phyloP scores from a whole-genome alignment of 2,888 invertebrate genomes.

The Eucriotettix oculatus region DNA sequence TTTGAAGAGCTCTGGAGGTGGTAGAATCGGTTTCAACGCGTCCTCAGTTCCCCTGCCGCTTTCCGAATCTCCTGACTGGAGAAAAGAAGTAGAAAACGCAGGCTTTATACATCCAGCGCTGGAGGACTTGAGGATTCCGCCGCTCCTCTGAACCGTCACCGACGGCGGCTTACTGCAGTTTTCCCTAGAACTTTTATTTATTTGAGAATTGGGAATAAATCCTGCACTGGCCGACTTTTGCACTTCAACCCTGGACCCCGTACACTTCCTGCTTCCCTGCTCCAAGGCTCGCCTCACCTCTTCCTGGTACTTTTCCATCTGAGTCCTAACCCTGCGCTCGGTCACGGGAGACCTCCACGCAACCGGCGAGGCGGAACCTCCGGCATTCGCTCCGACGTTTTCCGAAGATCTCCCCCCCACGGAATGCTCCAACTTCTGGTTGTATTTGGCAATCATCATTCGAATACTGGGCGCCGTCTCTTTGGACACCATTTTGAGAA shows the following conservation, averaged over 20 bases:
- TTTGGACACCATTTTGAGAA: slow-evolving; percentile 30
- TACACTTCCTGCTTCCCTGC: slow-evolving; percentile 10
- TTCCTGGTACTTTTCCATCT: slow-evolving; percentile 30
- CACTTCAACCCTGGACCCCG: slow-evolving; percentile 31
- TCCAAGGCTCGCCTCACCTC: slow-evolving; percentile 23
- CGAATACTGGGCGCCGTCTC: slow-evolving; percentile 52
- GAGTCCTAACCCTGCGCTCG: slow-evolving; percentile 38
- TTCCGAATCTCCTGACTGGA: no score
- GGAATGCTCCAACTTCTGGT: slow-evolving; percentile 43
- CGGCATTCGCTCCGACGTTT: neutral
- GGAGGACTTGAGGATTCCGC: slow-evolving; percentile 23
- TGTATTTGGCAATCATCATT: slow-evolving; percentile 53
- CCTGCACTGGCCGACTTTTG: slow-evolving; percentile 48
- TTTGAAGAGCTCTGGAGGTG: neutral
- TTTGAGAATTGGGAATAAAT: slow-evolving; percentile 18
- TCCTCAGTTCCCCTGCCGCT: neutral
- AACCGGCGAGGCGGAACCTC: slow-evolving; percentile 42
- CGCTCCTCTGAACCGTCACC: slow-evolving; percentile 5
- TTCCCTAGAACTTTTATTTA: neutral
- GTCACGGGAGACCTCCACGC: slow-evolving; percentile 46
- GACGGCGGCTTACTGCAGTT: neutral
- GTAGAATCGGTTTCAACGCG: neutral
- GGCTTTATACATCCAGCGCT: slow-evolving; percentile 23
- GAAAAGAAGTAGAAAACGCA: slow-evolving; percentile 1
- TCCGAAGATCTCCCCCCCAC: slow-evolving; percentile 19